A percentile compares a stretch with the other conserved stretches of the same genome.
phyloP scores from a whole-genome alignment of 2,113 vertebrate genomes.

The Cariama cristata region DNA sequence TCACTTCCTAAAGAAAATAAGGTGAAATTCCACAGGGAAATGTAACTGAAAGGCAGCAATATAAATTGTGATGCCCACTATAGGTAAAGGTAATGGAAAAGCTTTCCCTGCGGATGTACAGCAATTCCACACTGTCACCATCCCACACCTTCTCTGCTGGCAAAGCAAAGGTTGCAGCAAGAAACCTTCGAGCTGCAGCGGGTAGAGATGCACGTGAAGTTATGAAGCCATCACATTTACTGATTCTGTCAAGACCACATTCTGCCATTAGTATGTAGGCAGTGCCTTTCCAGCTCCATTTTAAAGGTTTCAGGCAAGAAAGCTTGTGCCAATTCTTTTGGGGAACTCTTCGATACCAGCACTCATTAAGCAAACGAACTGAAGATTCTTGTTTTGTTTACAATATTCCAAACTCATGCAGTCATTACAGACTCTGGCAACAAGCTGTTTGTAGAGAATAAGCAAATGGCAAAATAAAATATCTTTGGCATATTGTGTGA shows the following conservation, averaged over 20 bases:
- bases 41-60: neutral
- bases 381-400: neutral
- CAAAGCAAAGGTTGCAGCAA: neutral
- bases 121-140: neutral
- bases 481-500: neutral
- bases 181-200: fast-evolving
- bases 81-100: neutral
- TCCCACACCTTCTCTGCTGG: neutral
- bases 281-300: neutral
- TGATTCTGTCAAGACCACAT: neutral
- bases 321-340: neutral
- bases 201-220: neutral
- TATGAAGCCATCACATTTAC: fast-evolving
- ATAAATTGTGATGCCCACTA: neutral
- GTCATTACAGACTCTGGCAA: neutral
- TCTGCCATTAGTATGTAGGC: neutral
- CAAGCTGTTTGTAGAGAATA: neutral
- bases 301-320: neutral
- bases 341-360: neutral
- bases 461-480: neutral
- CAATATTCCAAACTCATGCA: neutral
- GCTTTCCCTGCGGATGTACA: neutral
- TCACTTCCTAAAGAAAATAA: neutral
- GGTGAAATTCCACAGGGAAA: neutral
- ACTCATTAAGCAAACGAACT: neutral